Evolutionary conservation across 2,888 invertebrate species (phyloP), one percentile per base, ranked within the genome.

Genomic region (Notodonta dromedarius): DNA sequence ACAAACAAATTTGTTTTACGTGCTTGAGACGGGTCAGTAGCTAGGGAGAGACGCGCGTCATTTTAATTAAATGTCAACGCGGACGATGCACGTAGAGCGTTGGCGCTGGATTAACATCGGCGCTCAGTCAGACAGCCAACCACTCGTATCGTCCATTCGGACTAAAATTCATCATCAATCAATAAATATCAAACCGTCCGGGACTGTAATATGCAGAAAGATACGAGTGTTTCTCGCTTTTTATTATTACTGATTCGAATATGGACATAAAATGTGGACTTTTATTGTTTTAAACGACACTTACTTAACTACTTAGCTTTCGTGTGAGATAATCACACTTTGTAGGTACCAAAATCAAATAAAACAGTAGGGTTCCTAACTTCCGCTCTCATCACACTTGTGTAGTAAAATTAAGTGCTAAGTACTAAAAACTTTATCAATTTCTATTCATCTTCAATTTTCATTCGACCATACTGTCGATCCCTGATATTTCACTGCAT

Each of bases 1-100:
- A 35, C 1, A 35, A 35, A 6, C 35, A 35, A 24, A 35, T 35
- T 35, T 35, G 35, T 35, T 35, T 5, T 35, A 35, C 7, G 35
- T 35, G 35, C 35, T 35, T 6, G 35, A 35, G 35, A 35, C 35
- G 35, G 35, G 35, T 35, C 35, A 35, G 35, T 35, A n/a, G 46
- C n/a, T 7, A 13, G 46, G 11, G 12, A 42, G 77, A 78, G 78
- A 80, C 80, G 71, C 74, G 79, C 83, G 78, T 87, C 86, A 85
- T 84, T 88, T 90, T 86, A 87, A 90, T 91, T 88, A 88, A 91
- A 91, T 88, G 89, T 86, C 89, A 88, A 78, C 83, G 78, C 80
- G 83, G 82, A 71, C 83, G 80, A 83, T 85, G 85, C 89, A 83
- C 83, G 77, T 79, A 76, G 73, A 80, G 71, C 76, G 71, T 69